phyloP scores from a whole-genome alignment of 2,113 vertebrate species.

The Catharus minimus region DNA sequence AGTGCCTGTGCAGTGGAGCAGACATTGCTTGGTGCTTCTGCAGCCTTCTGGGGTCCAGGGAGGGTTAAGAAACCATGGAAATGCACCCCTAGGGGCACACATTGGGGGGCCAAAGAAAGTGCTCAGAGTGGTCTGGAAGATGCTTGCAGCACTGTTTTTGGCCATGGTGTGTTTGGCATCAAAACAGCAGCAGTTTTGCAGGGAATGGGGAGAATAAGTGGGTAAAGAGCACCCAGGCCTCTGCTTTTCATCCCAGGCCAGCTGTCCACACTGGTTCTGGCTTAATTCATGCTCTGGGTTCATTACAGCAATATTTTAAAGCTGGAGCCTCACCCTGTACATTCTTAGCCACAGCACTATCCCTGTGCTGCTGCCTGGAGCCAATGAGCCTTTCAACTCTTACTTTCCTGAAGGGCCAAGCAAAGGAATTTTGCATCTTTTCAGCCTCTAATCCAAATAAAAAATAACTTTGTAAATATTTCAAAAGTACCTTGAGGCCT shows the following conservation, averaged over 20 bases:
- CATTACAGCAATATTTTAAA: background rate
- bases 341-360: background rate
- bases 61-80: background rate
- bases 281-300: background rate
- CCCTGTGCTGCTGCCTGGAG: background rate
- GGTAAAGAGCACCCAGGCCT: background rate
- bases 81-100: background rate
- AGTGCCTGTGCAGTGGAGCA: background rate
- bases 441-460: background rate
- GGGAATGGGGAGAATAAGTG: fast-evolving
- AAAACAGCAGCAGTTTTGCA: background rate
- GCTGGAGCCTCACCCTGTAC: fast-evolving
- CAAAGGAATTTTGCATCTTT: background rate
- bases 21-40: background rate
- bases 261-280: background rate
- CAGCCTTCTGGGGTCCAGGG: background rate
- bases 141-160: fast-evolving
- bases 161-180: background rate
- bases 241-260: background rate
- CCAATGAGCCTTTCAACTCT: background rate
- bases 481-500: background rate
- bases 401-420: background rate
- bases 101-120: background rate
- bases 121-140: background rate
- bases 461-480: background rate